Evolutionary conservation across 2,888 invertebrate species (phyloP), one percentile per base, ranked within the genome.

Genomic region (Arctia plantaginis): DNA sequence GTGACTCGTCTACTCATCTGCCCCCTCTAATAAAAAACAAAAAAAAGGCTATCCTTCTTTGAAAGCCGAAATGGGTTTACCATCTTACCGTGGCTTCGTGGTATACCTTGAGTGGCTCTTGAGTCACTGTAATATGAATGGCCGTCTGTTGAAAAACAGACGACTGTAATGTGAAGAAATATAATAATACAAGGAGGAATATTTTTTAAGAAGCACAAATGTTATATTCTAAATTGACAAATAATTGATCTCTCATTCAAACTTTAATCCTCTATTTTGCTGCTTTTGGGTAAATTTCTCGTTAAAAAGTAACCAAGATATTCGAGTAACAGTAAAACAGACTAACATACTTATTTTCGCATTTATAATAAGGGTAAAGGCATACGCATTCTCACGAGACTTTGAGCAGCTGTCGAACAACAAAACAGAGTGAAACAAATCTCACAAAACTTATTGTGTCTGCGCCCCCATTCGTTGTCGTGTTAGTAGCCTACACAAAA

Each of bases 361-460:
- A 55, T 23, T 12, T 3, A 12, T n/a, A 55, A 55, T n/a, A n/a
- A n/a, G 1, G n/a, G 1, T 55, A 55, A 55, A n/a, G 12, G 23
- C n/a, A n/a, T 12, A n/a, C 20, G 62, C 20, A 20, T 20, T 23
- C 30, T 20, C 41, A 3, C 23, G 44, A 30, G 30, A 4, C 62
- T 59, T n/a, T 1, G 55, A 23, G 39, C 12, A 69, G 3, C 33
- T 33, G 55, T 39, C n/a, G 70, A 20, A 35, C n/a, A 30, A 64
- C 30, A 23, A 30, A n/a, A 18, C n/a, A 4, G 30, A 27, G 62
- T 13, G 10, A 64, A 62, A 59, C 59, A 62, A 44, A 64, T 44
- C 39, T 20, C 70, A 68, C 20, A 69, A 59, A 69, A 69, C 69
- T 59, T 15, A 27, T 62, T 41, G 18, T 59, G n/a, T 69, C 59